phyloP scores from a whole-genome alignment of 1,140 invertebrate species.

The Aleiodes sp. region DNA sequence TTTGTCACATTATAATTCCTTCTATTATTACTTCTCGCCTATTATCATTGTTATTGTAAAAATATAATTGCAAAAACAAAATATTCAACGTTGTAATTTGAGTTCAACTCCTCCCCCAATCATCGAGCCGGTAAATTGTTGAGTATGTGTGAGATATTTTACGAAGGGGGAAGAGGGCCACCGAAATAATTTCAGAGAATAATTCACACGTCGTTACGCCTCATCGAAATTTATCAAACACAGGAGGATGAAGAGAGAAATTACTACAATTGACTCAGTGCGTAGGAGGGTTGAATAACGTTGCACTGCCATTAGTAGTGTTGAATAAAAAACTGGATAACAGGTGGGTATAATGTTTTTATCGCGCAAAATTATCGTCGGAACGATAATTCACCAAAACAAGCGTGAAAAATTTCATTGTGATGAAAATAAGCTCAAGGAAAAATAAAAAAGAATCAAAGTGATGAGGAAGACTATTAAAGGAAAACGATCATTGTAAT shows the following conservation, averaged over 20 bases:
- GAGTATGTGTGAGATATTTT: neutral
- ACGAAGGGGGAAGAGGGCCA: neutral
- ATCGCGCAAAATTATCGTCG: neutral
- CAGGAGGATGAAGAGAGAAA: neutral
- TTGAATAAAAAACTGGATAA: neutral
- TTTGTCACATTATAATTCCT: neutral
- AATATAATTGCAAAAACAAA: neutral
- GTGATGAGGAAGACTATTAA: too few relatives aligned
- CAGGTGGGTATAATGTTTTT: constrained; percentile 8
- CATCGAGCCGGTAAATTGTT: constrained; percentile 30
- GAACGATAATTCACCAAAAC: neutral
- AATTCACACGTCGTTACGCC: constrained; percentile 27
- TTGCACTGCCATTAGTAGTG: neutral
- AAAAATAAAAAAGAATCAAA: too few relatives aligned
- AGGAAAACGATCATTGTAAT: too few relatives aligned
- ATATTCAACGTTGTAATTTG: neutral
- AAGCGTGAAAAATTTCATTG: too few relatives aligned
- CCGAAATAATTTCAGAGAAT: constrained; percentile 27
- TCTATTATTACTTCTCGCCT: neutral
- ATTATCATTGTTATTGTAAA: too few relatives aligned
- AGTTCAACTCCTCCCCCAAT: neutral
- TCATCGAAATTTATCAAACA: constrained; percentile 24
- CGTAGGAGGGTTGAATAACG: constrained; percentile 9
- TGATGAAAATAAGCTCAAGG: too few relatives aligned
- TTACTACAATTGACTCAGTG: neutral